phyloP scores from a whole-genome alignment of 2,888 invertebrate species.

The Drepana falcataria region DNA sequence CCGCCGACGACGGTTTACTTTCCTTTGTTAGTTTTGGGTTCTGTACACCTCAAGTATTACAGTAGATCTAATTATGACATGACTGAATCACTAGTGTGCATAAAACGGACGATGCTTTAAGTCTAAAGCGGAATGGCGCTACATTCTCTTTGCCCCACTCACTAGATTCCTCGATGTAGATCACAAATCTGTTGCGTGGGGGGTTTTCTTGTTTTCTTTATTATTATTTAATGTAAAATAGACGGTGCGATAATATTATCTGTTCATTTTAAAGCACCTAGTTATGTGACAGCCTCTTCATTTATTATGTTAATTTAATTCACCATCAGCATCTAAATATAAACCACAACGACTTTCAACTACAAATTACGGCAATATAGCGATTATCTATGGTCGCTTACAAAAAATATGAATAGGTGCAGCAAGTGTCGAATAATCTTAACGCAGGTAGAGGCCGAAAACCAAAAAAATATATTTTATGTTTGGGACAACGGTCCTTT shows the following conservation, averaged over 20 bases:
- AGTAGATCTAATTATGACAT: constrained; percentile 10
- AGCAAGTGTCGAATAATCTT: constrained; percentile 55
- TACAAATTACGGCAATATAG: constrained; percentile 32
- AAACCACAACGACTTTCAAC: constrained; percentile 7
- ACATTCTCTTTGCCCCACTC: too few species aligned
- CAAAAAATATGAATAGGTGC: constrained; percentile 45
- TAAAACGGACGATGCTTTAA: too few species aligned
- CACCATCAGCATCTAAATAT: not conserved
- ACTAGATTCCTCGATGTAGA: too few species aligned
- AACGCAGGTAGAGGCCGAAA: constrained; percentile 58
- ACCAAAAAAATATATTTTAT: constrained; percentile 29
- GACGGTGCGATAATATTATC: too few species aligned
- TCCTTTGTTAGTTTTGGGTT: constrained; percentile 72
- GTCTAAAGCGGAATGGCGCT: too few species aligned
- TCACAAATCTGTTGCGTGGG: too few species aligned
- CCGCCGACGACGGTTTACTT: constrained; percentile 58
- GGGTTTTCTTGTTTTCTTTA: too few species aligned
- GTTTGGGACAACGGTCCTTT: constrained; percentile 46
- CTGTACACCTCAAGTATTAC: constrained; percentile 32
- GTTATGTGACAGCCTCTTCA: not conserved
- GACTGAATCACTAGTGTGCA: not conserved
- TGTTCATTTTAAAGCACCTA: not conserved
- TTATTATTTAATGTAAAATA: too few species aligned
- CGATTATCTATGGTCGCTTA: constrained; percentile 50
- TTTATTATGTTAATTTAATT: not conserved